Percentiles rank a stretch among this genome's conserved stretches.
phyloP scores from a whole-genome alignment of 2,113 vertebrate genomes.

The Proterorhinus semilunaris region DNA sequence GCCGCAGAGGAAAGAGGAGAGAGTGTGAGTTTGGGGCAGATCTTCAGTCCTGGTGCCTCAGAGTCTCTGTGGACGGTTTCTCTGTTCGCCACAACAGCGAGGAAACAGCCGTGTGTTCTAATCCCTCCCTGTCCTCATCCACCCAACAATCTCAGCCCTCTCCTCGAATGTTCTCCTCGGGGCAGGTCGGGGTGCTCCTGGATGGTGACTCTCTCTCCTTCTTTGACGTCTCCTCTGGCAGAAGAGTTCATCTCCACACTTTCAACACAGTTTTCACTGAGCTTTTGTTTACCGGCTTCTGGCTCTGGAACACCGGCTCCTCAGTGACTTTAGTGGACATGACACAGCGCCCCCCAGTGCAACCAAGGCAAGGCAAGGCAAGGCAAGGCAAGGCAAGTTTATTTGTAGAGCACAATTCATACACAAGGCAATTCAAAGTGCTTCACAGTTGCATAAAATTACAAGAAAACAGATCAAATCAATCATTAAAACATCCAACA shows the following conservation, averaged over 20 bases:
- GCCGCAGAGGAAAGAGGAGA: not conserved
- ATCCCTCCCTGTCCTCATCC: not conserved
- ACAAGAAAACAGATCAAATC: too few relatives aligned
- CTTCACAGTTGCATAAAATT: too few relatives aligned
- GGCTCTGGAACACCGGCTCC: not conserved
- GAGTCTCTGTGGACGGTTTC: not conserved
- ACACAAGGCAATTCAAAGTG: too few relatives aligned
- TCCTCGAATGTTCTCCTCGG: not conserved
- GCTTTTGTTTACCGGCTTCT: not conserved
- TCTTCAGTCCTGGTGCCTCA: not conserved
- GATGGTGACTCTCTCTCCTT: not conserved
- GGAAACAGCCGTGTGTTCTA: not conserved
- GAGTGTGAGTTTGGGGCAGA: slow-evolving; percentile 1
- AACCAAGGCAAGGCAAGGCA: too few relatives aligned
- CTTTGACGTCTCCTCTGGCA: not conserved
- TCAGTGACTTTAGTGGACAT: not conserved
- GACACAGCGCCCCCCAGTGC: not conserved
- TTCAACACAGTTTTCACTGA: not conserved
- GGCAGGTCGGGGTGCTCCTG: not conserved
- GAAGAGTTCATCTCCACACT: not conserved
- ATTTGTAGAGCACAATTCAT: too few relatives aligned
- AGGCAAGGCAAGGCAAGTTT: too few relatives aligned
- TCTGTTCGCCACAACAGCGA: slow-evolving; percentile 3
- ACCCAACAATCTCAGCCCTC: too few relatives aligned
- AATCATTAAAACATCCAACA: too few relatives aligned